These are phyloP conservation scores for Melanostoma scalare DNA, from an alignment of 2,888 invertebrate species.

Conservation along the genomic window DNA sequence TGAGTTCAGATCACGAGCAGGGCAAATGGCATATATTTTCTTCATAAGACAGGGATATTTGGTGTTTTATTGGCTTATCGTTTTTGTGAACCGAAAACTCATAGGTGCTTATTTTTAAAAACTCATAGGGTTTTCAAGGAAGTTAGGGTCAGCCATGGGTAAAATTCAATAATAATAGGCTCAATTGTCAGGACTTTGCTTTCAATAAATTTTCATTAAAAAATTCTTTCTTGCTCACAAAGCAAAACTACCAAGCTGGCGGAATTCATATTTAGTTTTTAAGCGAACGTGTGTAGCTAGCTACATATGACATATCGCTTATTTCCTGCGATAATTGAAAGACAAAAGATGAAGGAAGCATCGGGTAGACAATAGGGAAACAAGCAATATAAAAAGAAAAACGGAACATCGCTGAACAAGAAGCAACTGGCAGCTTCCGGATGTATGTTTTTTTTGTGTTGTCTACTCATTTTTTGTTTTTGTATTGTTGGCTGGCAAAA, in stretches of 20 bases:
- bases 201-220: no score
- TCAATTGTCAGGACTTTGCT: no score
- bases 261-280: constrained; percentile 10
- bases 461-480: neutral
- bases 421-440: constrained; percentile 38
- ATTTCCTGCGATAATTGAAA: constrained; percentile 66
- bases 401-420: constrained; percentile 26
- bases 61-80: no score
- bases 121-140: no score
- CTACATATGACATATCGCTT: neutral
- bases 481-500: constrained; percentile 29
- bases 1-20: no score
- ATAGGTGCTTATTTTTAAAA: no score
- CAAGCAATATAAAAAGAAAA: constrained; percentile 60
- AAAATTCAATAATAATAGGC: no score
- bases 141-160: no score
- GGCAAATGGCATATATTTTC: no score
- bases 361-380: constrained; percentile 50
- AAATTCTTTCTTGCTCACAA: neutral
- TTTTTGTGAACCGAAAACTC: no score
- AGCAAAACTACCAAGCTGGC: neutral
- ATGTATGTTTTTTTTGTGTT: constrained; percentile 15
- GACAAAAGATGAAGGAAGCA: constrained; percentile 48
- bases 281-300: neutral
- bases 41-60: no score